Evolutionary conservation across 1,140 invertebrate genomes (phyloP), one percentile per base, ranked within the genome.

Genomic region (Cyrtorhinus lividipennis): DNA sequence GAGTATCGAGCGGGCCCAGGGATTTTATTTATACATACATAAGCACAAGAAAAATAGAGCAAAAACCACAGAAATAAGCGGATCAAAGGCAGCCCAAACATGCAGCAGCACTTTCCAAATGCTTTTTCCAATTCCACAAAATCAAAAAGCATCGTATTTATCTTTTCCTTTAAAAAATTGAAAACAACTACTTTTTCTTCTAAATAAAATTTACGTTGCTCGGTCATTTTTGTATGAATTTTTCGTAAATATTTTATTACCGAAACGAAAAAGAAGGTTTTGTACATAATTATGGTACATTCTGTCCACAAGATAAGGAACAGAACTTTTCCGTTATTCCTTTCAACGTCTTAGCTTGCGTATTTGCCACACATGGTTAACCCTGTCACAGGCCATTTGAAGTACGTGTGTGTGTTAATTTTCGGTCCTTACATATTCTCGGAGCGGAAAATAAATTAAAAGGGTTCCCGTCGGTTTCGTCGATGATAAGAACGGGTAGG

Each of bases 21-120:
- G 48, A 20, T 38, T 38, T 38, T 38, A 38, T 38, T 38, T 38
- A 8, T 38, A 8, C 30, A 15, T 38, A 8, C 5, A 38, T 38
- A 38, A 38, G 5, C 15, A 38, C 5, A 38, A 38, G 30, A 5
- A 38, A 38, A 38, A 38, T 38, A 38, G 5, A 38, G 30, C 30
- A 53, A 53, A 53, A 44, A 44, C 8, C 38, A 53, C 48, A 15
- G 8, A 53, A 20, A 53, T 53, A 53, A 53, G 48, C 48, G 48
- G 48, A 53, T 53, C 20, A 53, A 22, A 53, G 48, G 48, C 48
- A 53, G 48, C 48, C 48, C 48, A 53, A 53, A 53, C 48, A 53
- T 53, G 48, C 48, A 53, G 48, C 48, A 53, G 48, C 48, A 53
- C 48, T 22, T 53, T 53, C 18, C 48, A 53, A 53, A 53, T 53